phyloP scores from a whole-genome alignment of 2,888 invertebrate species.

The Sesamia inferens region DNA sequence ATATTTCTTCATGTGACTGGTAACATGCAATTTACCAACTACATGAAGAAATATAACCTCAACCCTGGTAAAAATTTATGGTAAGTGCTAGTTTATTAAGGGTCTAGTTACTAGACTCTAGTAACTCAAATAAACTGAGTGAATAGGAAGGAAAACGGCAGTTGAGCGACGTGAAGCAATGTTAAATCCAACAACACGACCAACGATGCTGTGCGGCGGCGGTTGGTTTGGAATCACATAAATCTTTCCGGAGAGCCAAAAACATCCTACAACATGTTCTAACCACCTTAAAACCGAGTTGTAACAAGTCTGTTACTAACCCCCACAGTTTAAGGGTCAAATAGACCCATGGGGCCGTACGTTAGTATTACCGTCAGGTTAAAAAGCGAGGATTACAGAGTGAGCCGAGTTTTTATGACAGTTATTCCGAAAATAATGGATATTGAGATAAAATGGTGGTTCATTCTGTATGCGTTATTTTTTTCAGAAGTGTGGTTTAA shows the following conservation, averaged over 20 bases:
- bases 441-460: conserved; percentile 31
- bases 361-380: conserved; percentile 53
- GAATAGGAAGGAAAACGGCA: no score
- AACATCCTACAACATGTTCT: not conserved
- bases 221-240: not conserved
- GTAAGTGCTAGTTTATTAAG: no score
- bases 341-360: conserved; percentile 51
- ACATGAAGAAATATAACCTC: no score
- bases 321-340: conserved; percentile 58
- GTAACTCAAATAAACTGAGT: no score
- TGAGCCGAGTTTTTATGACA: conserved; percentile 58
- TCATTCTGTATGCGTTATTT: conserved; percentile 9
- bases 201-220: no score
- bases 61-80: no score
- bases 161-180: no score
- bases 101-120: no score
- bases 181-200: no score
- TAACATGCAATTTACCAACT: not conserved
- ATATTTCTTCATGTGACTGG: conserved; percentile 7
- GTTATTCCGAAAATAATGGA: conserved; percentile 56
- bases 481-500: conserved; percentile 17
- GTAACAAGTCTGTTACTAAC: conserved; percentile 43
- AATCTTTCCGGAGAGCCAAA: not conserved
- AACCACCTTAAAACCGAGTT: conserved; percentile 31
- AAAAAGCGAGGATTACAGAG: conserved; percentile 53